These are phyloP conservation scores for Poecilia wingei DNA, from an alignment of 2,797 vertebrate genomes.

Conservation along the genomic window DNA sequence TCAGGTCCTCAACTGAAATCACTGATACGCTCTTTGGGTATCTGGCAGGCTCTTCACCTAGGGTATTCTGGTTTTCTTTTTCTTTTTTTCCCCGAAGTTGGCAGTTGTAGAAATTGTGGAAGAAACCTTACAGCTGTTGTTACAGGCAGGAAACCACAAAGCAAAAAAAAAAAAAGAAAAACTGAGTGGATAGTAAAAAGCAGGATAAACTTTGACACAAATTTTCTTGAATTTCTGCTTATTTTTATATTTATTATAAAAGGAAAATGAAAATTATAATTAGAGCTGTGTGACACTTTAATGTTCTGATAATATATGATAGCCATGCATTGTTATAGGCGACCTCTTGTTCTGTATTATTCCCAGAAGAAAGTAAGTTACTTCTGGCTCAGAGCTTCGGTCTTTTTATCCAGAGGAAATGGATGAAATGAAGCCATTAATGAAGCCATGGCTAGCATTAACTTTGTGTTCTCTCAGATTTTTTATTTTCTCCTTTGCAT, in stretches of 20 bases:
- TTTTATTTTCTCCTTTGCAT: background rate
- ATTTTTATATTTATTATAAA: background rate
- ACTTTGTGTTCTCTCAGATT: background rate
- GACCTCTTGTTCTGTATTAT: background rate
- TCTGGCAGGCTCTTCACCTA: constrained; percentile 22
- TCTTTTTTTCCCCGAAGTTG: background rate
- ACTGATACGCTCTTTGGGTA: constrained; percentile 30
- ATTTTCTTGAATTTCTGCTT: background rate
- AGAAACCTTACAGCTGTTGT: constrained; percentile 7
- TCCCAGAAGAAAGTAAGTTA: background rate
- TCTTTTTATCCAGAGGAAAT: background rate
- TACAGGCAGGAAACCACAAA: background rate
- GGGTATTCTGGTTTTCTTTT: background rate
- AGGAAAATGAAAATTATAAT: background rate
- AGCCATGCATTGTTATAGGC: background rate
- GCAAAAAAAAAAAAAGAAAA: background rate
- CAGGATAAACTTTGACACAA: background rate
- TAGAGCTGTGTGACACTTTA: constrained; percentile 14
- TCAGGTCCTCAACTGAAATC: constrained; percentile 37
- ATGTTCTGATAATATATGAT: background rate
- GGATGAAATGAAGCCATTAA: background rate
- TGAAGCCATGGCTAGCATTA: background rate
- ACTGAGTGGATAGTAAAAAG: background rate
- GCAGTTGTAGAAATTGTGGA: background rate
- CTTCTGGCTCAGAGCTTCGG: background rate